Conservation (phyloP, 2,113 vertebrate genomes). For the Diadophis punctatus region DNA sequence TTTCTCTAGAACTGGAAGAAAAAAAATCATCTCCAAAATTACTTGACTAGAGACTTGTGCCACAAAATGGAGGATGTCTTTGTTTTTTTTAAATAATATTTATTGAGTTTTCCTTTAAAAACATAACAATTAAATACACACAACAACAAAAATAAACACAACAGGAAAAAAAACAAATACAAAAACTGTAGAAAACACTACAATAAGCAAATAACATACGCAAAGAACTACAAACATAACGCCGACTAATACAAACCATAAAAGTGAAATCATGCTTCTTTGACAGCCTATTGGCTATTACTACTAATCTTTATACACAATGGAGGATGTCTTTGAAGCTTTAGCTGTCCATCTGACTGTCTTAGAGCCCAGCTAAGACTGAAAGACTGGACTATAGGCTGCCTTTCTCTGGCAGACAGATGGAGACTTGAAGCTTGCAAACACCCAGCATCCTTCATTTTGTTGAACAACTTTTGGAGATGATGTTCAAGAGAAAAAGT, state of each 20-base stretch:
- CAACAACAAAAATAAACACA: too few relatives aligned
- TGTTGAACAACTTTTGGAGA: background rate
- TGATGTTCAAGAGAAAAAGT: background rate
- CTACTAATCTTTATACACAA: too few relatives aligned
- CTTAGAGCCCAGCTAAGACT: background rate
- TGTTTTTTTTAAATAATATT: too few relatives aligned
- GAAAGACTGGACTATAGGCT: background rate
- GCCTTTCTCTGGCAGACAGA: background rate
- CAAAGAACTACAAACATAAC: too few relatives aligned
- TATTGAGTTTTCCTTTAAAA: too few relatives aligned
- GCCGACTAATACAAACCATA: too few relatives aligned
- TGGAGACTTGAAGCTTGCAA: background rate
- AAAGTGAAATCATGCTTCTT: too few relatives aligned
- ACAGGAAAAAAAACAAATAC: too few relatives aligned
- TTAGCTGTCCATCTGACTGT: background rate
- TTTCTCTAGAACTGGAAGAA: background rate
- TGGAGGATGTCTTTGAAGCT: background rate
- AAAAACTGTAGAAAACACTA: too few relatives aligned
- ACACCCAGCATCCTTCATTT: background rate
- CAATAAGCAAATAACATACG: too few relatives aligned
- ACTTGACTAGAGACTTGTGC: background rate
- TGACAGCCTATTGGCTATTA: too few relatives aligned
- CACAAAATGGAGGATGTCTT: background rate
- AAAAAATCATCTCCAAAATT: background rate
- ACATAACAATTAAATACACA: too few relatives aligned